phyloP scores from a whole-genome alignment of 1,140 invertebrate genomes.

The Melipona quadrifasciata region DNA sequence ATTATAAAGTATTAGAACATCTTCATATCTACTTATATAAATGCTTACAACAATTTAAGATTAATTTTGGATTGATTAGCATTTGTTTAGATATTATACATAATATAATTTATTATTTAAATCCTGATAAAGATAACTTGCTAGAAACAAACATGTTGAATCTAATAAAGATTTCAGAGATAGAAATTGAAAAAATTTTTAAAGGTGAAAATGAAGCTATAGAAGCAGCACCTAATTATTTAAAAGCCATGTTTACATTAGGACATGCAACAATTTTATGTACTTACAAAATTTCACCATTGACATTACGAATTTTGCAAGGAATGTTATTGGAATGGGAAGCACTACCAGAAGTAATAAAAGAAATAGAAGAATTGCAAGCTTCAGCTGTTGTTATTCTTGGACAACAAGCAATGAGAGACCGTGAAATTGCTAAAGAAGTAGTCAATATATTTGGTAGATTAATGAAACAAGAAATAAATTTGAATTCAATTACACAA shows the following conservation, averaged over 20 bases:
- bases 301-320: conserved; percentile 71
- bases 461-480: conserved; percentile 67
- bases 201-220: conserved; percentile 56
- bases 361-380: conserved; percentile 66
- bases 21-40: conserved; percentile 67
- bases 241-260: conserved; percentile 76
- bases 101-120: conserved; percentile 60
- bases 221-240: conserved; percentile 52
- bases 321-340: conserved; percentile 75
- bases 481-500: conserved; percentile 69
- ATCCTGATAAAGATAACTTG: conserved; percentile 44
- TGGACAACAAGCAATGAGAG: conserved; percentile 75
- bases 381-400: conserved; percentile 71
- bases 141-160: conserved; percentile 63
- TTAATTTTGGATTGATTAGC: conserved; percentile 68
- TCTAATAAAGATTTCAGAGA: conserved; percentile 71
- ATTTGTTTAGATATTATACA: conserved; percentile 74
- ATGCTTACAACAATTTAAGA: conserved; percentile 69
- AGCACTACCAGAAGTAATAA: conserved; percentile 60
- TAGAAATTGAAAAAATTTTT: conserved; percentile 69
- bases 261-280: conserved; percentile 76
- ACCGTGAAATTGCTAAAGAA: conserved; percentile 75
- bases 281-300: conserved; percentile 64
- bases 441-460: conserved; percentile 76
- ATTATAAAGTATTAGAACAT: conserved; percentile 62